A percentile compares a stretch with the other conserved stretches of the same genome.
phyloP scores from a whole-genome alignment of 2,888 invertebrate species.

The Diarsia mendica region DNA sequence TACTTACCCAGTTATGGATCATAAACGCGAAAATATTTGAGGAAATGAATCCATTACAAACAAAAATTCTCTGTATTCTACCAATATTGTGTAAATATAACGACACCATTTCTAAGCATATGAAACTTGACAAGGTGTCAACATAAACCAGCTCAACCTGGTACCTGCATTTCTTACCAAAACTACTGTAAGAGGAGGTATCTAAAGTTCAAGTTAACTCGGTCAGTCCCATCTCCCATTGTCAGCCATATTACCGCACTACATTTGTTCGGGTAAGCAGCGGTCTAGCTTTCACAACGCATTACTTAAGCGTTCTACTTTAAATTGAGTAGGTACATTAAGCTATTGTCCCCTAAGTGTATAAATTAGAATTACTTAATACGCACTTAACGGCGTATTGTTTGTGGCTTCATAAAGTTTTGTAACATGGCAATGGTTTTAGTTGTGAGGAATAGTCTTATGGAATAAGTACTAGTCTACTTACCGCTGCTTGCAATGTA shows the following conservation, averaged over 20 bases:
- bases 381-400: slow-evolving; percentile 58
- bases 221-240: slow-evolving; percentile 54
- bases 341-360: slow-evolving; percentile 60
- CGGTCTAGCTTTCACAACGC: slow-evolving; percentile 64
- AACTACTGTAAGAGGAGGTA: slow-evolving; percentile 4
- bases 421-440: slow-evolving; percentile 56
- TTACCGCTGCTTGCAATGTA: neutral
- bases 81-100: slow-evolving; percentile 47
- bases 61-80: slow-evolving; percentile 23
- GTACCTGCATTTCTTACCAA: slow-evolving; percentile 11
- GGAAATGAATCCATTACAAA: slow-evolving; percentile 19
- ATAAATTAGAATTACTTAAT: slow-evolving; percentile 65
- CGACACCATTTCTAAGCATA: slow-evolving; percentile 23
- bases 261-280: slow-evolving; percentile 61
- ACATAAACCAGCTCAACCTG: slow-evolving; percentile 30
- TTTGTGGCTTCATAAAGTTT: slow-evolving; percentile 55
- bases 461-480: slow-evolving; percentile 1
- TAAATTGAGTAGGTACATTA: slow-evolving; percentile 61
- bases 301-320: slow-evolving; percentile 69
- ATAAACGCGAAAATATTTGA: slow-evolving; percentile 37
- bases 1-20: slow-evolving; percentile 40
- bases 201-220: slow-evolving; percentile 42
- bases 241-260: slow-evolving; percentile 63
- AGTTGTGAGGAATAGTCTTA: slow-evolving; percentile 30
- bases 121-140: slow-evolving; percentile 35